Conservation (phyloP, 2,888 invertebrate species). For the Scrobipalpa costella region DNA sequence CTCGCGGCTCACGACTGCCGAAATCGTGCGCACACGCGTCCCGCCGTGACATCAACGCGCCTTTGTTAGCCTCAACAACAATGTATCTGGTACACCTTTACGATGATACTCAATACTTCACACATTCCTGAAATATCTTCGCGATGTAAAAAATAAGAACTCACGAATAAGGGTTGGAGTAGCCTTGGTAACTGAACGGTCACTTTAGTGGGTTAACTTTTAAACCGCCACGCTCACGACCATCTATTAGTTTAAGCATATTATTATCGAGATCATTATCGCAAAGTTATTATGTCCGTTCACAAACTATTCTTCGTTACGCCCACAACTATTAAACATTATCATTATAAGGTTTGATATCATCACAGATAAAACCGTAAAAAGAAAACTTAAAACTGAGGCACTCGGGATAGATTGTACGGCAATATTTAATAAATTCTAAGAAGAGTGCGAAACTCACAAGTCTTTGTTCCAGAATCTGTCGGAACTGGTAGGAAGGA, state of each 20-base stretch:
- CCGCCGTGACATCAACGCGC: conserved; percentile 40
- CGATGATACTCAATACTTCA: conserved; percentile 16
- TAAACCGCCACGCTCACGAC: conserved; percentile 23
- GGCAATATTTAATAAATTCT: conserved; percentile 13
- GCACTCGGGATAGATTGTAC: background rate
- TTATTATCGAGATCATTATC: conserved; percentile 68
- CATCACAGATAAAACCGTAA: conserved; percentile 32
- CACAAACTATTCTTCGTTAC: conserved; percentile 64
- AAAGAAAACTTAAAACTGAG: background rate
- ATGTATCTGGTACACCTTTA: conserved; percentile 34
- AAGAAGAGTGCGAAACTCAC: conserved; percentile 36
- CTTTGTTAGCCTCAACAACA: conserved; percentile 24
- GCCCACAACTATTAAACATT: conserved; percentile 56
- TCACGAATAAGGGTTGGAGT: background rate
- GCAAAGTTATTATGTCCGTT: conserved; percentile 62
- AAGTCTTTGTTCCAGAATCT: conserved; percentile 32
- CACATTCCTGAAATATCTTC: conserved; percentile 18
- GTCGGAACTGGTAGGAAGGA: conserved; percentile 54
- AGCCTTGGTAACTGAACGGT: background rate
- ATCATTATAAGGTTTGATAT: conserved; percentile 37
- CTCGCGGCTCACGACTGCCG: conserved; percentile 49
- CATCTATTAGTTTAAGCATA: conserved; percentile 49
- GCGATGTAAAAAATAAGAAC: conserved; percentile 26
- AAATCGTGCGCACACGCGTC: conserved; percentile 65
- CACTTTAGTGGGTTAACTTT: conserved; percentile 4